Conservation (phyloP, 2,797 vertebrate genomes). For the Clarias pachynema region DNA sequence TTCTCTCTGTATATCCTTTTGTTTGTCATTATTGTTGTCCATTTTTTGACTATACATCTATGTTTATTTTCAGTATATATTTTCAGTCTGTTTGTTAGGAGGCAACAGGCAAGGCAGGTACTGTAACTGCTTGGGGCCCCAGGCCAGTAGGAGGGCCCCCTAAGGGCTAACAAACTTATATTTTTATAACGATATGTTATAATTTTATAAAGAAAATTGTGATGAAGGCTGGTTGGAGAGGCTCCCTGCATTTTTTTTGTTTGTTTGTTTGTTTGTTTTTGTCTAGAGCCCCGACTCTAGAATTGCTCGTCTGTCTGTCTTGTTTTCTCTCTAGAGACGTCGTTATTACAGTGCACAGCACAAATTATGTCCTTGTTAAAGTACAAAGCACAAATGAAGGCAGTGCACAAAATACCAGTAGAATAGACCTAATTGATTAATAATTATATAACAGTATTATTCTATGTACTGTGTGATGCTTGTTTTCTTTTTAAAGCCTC, state of each 20-base stretch:
- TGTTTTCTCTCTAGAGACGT: background rate
- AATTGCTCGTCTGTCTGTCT: background rate
- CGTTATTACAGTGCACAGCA: background rate
- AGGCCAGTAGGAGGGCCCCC: no score
- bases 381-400: background rate
- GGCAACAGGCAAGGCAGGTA: no score
- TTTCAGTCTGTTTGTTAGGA: no score
- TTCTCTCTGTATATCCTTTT: background rate
- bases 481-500: background rate
- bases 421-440: background rate
- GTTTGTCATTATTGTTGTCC: background rate
- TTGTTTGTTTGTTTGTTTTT: no score
- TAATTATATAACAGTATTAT: background rate
- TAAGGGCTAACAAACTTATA: no score
- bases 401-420: background rate
- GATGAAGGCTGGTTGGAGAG: no score
- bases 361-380: background rate
- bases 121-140: no score
- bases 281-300: no score
- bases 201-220: no score
- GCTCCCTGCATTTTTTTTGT: no score
- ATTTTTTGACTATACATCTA: background rate
- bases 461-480: background rate
- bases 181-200: no score
- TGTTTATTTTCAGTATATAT: background rate